A percentile compares a stretch with the other conserved stretches of the same genome.
These are phyloP conservation scores for Trypoxylon attenuatum DNA, from an alignment of 2,888 invertebrate genomes.

Conservation along the genomic window DNA sequence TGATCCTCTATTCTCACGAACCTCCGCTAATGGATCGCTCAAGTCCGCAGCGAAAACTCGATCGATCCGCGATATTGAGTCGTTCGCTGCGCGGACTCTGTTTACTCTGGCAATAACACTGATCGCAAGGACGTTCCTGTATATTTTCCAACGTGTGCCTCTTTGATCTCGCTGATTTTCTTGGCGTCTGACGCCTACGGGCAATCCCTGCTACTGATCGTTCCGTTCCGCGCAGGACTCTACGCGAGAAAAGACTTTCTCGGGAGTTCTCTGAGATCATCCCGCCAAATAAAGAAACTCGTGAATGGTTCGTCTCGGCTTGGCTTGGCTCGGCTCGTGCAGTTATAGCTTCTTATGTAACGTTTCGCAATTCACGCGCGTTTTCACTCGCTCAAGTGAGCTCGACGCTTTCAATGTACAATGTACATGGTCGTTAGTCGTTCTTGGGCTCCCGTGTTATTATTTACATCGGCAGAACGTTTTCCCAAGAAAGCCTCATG, in stretches of 20 bases:
- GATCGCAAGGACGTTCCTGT: constrained; percentile 42
- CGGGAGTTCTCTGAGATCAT: background rate
- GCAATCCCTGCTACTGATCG: background rate
- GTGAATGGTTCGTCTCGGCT: too few relatives aligned
- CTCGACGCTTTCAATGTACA: too few relatives aligned
- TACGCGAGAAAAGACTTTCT: background rate
- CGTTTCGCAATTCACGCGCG: too few relatives aligned
- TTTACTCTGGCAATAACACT: constrained; percentile 52
- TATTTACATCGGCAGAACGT: too few relatives aligned
- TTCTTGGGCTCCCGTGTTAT: too few relatives aligned
- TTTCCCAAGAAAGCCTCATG: too few relatives aligned
- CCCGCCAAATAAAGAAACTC: background rate
- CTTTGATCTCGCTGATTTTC: constrained; percentile 18
- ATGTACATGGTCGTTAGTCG: too few relatives aligned
- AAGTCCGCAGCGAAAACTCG: too few relatives aligned
- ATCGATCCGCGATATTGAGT: constrained; percentile 3
- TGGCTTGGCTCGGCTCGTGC: too few relatives aligned
- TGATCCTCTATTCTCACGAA: constrained; percentile 17
- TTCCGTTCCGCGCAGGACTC: background rate
- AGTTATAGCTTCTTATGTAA: too few relatives aligned
- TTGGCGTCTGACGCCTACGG: background rate
- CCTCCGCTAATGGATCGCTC: background rate
- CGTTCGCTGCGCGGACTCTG: constrained; percentile 14
- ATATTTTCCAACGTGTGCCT: constrained; percentile 47
- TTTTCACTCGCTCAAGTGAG: too few relatives aligned